Conservation (phyloP, 2,888 invertebrate genomes). For the Malacosoma neustria region DNA sequence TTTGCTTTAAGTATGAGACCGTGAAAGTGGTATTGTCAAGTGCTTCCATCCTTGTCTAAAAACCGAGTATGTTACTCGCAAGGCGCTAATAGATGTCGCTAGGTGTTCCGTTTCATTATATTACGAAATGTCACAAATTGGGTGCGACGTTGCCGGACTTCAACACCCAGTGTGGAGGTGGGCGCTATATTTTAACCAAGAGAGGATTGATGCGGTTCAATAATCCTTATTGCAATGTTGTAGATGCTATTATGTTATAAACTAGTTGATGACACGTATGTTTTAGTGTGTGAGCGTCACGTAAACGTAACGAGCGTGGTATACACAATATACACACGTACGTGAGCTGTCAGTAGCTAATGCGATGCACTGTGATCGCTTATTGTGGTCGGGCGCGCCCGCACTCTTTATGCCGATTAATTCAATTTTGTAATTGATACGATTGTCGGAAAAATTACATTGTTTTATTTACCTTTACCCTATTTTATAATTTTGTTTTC, state of each 20-base stretch:
- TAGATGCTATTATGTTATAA: background rate
- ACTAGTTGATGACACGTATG: slow-evolving; percentile 10
- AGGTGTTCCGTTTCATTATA: slow-evolving; percentile 41
- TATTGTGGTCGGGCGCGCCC: slow-evolving; percentile 59
- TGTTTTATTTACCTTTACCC: background rate
- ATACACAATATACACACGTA: slow-evolving; percentile 68
- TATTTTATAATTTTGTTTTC: too few relatives aligned
- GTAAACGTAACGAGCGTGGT: slow-evolving; percentile 67
- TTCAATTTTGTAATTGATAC: slow-evolving; percentile 74
- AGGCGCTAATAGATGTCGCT: slow-evolving; percentile 58
- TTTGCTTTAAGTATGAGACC: slow-evolving; percentile 73
- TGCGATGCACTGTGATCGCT: slow-evolving; percentile 69
- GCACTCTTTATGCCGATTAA: slow-evolving; percentile 69
- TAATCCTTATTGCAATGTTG: slow-evolving; percentile 22
- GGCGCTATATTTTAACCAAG: slow-evolving; percentile 50
- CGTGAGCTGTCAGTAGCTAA: slow-evolving; percentile 69
- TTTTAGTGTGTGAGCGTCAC: slow-evolving; percentile 58
- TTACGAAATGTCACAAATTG: slow-evolving; percentile 64
- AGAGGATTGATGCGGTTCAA: slow-evolving; percentile 22
- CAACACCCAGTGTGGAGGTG: slow-evolving; percentile 63
- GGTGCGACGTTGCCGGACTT: slow-evolving; percentile 72
- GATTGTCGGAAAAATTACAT: slow-evolving; percentile 47
- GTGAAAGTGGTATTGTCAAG: slow-evolving; percentile 74
- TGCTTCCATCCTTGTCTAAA: slow-evolving; percentile 56
- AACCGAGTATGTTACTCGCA: slow-evolving; percentile 45